Percentiles rank a stretch among this genome's conserved stretches.
phyloP scores from a whole-genome alignment of 2,888 invertebrate species.

The Xestia ashworthii region DNA sequence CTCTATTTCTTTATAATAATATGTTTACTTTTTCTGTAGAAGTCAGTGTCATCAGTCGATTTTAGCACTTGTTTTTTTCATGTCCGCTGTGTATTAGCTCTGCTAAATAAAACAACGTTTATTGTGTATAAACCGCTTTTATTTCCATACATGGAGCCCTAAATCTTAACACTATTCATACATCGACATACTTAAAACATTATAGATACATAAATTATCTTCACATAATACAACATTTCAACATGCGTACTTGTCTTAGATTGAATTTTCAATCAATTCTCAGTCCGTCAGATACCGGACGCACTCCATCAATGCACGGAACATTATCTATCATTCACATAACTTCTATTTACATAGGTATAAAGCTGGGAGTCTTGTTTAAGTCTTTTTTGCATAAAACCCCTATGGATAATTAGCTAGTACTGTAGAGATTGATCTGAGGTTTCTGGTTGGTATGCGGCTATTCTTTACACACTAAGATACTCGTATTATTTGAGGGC shows the following conservation, averaged over 20 bases:
- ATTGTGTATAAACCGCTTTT: too few species aligned
- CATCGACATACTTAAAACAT: too few species aligned
- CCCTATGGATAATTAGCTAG: background rate
- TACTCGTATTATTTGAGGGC: background rate
- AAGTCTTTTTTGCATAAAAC: slow-evolving; percentile 27
- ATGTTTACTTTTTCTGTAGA: too few species aligned
- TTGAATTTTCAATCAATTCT: slow-evolving; percentile 46
- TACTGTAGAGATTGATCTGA: background rate
- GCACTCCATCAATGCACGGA: slow-evolving; percentile 38
- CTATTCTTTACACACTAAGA: background rate
- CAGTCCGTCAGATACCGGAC: slow-evolving; percentile 36
- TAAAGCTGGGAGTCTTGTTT: slow-evolving; percentile 5
- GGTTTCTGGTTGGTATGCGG: background rate
- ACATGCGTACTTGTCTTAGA: slow-evolving; percentile 14
- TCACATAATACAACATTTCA: slow-evolving; percentile 6
- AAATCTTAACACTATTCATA: too few species aligned
- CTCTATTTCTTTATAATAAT: too few species aligned
- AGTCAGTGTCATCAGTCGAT: too few species aligned
- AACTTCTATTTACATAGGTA: slow-evolving; percentile 24
- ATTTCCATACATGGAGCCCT: too few species aligned
- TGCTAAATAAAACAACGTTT: too few species aligned
- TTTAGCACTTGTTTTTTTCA: too few species aligned
- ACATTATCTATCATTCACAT: slow-evolving; percentile 48
- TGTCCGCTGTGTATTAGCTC: too few species aligned
- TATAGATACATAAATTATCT: background rate